These are phyloP conservation scores for Pampusana beccarii DNA, from an alignment of 2,113 vertebrate species.

Conservation along the genomic window DNA sequence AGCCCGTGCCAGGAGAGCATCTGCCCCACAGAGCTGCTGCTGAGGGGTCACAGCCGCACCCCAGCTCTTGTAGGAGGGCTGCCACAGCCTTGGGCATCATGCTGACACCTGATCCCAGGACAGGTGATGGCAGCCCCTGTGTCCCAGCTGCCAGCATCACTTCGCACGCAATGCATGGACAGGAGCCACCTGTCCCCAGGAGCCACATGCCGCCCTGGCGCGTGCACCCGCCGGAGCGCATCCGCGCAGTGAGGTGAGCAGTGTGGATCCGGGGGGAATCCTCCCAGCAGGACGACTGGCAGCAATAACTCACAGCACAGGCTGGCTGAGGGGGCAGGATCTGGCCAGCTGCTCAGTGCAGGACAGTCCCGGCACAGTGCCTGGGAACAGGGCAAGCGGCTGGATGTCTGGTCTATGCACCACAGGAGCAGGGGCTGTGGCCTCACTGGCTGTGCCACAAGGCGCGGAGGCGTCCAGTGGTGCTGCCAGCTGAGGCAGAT, in stretches of 20 bases:
- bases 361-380: rapidly evolving
- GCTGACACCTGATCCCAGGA: rapidly evolving
- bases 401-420: not conserved
- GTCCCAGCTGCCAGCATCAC: not conserved
- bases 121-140: rapidly evolving
- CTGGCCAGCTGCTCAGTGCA: rapidly evolving
- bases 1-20: rapidly evolving
- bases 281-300: not conserved
- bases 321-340: not conserved
- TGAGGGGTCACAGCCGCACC: rapidly evolving
- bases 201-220: not conserved
- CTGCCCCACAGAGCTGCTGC: rapidly evolving
- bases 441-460: rapidly evolving
- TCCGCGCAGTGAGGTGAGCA: not conserved
- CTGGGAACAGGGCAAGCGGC: rapidly evolving
- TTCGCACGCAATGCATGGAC: rapidly evolving
- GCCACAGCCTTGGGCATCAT: rapidly evolving
- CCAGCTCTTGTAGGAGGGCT: rapidly evolving
- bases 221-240: not conserved
- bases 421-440: not conserved
- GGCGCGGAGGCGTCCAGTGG: rapidly evolving
- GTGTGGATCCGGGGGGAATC: not conserved
- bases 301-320: not conserved
- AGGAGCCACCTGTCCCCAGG: not conserved
- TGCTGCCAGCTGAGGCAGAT: not conserved